Percentiles rank a stretch among this genome's conserved stretches.
These are phyloP conservation scores for Phytoseiulus persimilis DNA, from an alignment of 2,888 invertebrate species.

Conservation along the genomic window DNA sequence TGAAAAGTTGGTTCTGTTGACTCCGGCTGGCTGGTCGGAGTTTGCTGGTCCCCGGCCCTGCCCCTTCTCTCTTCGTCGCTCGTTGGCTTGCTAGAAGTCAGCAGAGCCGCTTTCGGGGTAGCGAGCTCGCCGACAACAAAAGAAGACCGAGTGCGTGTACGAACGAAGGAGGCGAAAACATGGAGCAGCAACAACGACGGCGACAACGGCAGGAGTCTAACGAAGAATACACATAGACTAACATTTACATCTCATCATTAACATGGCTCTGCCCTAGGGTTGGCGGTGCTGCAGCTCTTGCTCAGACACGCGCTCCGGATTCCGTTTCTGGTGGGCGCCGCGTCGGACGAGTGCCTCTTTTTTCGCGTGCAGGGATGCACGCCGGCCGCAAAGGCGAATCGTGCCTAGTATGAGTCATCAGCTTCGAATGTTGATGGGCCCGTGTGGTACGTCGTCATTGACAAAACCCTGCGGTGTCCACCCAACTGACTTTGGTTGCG, in stretches of 20 bases:
- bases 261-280: not conserved
- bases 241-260: not conserved
- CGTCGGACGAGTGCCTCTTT: not conserved
- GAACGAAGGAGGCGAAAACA: not conserved
- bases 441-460: too few relatives aligned
- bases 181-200: not conserved
- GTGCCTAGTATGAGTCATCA: too few relatives aligned
- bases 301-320: not conserved
- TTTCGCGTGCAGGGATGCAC: too few relatives aligned
- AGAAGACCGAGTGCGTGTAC: not conserved
- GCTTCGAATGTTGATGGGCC: too few relatives aligned
- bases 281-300: not conserved
- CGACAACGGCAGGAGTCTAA: not conserved
- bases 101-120: not conserved
- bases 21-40: not conserved
- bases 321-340: not conserved
- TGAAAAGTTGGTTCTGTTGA: not conserved
- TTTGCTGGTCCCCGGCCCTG: not conserved
- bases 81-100: not conserved
- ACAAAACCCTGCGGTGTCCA: not conserved
- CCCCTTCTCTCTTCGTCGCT: not conserved
- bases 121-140: not conserved
- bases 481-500: not conserved
- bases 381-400: too few relatives aligned
- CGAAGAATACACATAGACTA: not conserved